Conservation (phyloP, 2,888 invertebrate genomes). For the Dryadula phaetusa region DNA sequence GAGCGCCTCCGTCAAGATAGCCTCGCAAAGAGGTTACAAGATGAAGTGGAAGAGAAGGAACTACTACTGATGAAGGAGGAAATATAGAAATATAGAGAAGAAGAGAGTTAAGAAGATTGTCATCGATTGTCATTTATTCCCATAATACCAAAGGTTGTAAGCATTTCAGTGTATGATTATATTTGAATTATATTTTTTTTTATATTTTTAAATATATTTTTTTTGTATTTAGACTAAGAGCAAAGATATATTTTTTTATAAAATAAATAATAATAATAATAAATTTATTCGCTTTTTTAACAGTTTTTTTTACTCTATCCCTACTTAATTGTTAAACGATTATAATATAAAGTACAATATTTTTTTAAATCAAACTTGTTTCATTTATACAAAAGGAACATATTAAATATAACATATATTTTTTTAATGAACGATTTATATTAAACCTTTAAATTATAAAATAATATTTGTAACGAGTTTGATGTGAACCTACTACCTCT, state of each 20-base stretch:
- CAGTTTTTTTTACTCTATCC: no score
- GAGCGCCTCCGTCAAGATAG: slow-evolving; percentile 99
- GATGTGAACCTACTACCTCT: no score
- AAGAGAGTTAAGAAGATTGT: background rate
- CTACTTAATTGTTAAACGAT: no score
- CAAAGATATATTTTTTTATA: slow-evolving; percentile 1
- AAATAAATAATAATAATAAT: background rate
- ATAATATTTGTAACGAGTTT: no score
- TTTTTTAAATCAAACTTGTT: no score
- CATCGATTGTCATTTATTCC: background rate
- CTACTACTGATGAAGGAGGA: slow-evolving; percentile 53
- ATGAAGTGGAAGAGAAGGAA: slow-evolving; percentile 93
- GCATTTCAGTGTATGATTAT: slow-evolving; percentile 1
- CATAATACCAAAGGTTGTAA: slow-evolving; percentile 14
- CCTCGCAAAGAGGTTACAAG: slow-evolving; percentile 94
- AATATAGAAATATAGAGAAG: background rate
- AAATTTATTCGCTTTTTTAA: background rate
- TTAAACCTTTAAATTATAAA: no score
- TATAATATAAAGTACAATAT: no score
- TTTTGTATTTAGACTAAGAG: background rate
- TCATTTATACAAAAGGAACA: no score
- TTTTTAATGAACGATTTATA: no score
- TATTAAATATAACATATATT: no score
- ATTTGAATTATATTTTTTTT: background rate
- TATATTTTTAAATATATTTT: background rate